phyloP scores from a whole-genome alignment of 2,797 vertebrate species.

The Oryzias dopingdopingensis region DNA sequence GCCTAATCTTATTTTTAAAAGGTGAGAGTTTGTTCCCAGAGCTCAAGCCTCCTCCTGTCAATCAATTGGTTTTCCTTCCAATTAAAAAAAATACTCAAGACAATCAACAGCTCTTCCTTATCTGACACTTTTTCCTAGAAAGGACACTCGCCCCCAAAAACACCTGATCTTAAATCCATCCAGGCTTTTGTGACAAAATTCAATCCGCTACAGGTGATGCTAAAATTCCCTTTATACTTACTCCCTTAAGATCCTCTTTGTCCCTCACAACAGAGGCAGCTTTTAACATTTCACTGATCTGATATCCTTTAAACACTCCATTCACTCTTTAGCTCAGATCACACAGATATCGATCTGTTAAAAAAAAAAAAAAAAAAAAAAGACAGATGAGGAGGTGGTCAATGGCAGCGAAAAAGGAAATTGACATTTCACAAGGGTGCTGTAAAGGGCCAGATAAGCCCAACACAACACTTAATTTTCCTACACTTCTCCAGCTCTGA shows the following conservation, averaged over 20 bases:
- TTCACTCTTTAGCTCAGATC: slow-evolving; percentile 26
- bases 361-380: slow-evolving; percentile 17
- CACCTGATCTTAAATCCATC: slow-evolving; percentile 30
- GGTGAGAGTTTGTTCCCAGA: slow-evolving; percentile 39
- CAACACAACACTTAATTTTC: slow-evolving; percentile 6
- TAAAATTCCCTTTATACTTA: slow-evolving; percentile 44
- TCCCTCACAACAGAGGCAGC: slow-evolving; percentile 28
- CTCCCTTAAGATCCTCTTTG: slow-evolving; percentile 45
- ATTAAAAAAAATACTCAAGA: slow-evolving; percentile 31
- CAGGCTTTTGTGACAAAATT: slow-evolving; percentile 44
- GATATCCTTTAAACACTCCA: slow-evolving; percentile 4
- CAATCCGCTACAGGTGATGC: slow-evolving; percentile 46
- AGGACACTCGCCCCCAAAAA: slow-evolving; percentile 1
- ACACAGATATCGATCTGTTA: slow-evolving; percentile 37
- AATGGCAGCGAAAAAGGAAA: slow-evolving; percentile 27
- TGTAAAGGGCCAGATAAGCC: slow-evolving; percentile 7
- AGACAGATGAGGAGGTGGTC: slow-evolving; percentile 23
- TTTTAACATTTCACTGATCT: slow-evolving; percentile 41
- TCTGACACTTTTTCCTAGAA: slow-evolving; percentile 6
- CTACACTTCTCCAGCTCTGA: slow-evolving; percentile 6
- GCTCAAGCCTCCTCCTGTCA: slow-evolving; percentile 39
- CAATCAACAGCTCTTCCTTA: slow-evolving; percentile 15
- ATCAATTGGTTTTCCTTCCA: slow-evolving; percentile 40
- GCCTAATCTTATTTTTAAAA: slow-evolving; percentile 22
- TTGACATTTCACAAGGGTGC: slow-evolving; percentile 40